Base-by-base conservation (phyloP, 2,797 vertebrate species). In the Siniperca undulata region DNA sequence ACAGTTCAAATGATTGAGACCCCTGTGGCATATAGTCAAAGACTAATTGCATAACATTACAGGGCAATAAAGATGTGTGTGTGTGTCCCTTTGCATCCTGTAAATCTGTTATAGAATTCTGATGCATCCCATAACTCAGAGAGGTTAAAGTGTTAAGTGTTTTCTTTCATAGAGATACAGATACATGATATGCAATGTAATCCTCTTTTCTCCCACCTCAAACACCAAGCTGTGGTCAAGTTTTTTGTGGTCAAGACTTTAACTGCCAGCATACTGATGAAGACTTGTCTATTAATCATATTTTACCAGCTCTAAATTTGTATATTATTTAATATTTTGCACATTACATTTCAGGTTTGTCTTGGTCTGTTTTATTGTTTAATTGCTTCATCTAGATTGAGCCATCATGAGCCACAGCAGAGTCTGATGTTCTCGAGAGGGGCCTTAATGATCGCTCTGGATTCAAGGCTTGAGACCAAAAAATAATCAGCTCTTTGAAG, bases 401-500 rank as follows among this genome's bases (percentile, higher is more conserved):
- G 30, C 34, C 55, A 52, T 19, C 10, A 7, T 19, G 20, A 50
- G 13, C 36, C 61, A 64, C 24, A 34, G 16, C 14, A 40, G 2
- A 69, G 34, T 82, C 53, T 53, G 27, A 82, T 42, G 60, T 75
- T 68, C 38, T 82, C 24, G 30, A 55, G 59, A 66, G 42, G 22
- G 65, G 34, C 10, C 1, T 72, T 61, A 58, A 66, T 40, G 48
- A 52, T 19, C 1, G 0, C 20, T 60, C 52, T 55, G 44, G 65
- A 77, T 82, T 75, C 20, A 22, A 74, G 36, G 53, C 52, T 74
- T 27, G 36, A 64, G 55, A 73, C 52, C 59, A 73, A 74, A 71
- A 61, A 59, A n/a, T 53, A 14, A 85, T 87, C 24, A 83, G 6
- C n/a, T 74, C 60, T 69, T 67, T 77, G 60, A 65, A 74, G 38